phyloP scores from a whole-genome alignment of 1,140 invertebrate species.

The Saxidomus purpurata region DNA sequence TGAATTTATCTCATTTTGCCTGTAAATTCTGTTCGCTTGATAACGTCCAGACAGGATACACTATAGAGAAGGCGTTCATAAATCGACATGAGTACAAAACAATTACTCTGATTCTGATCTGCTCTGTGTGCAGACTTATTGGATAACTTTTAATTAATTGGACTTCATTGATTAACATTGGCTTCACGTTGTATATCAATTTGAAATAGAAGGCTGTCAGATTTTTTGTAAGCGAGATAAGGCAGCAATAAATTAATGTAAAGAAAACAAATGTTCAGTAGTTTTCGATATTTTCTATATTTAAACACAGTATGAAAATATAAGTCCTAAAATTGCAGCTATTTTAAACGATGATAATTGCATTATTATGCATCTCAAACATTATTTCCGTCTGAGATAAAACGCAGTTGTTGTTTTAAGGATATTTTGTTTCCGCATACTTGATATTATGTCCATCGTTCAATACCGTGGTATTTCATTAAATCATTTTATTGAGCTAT shows the following conservation, averaged over 20 bases:
- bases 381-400: no score
- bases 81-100: constrained; percentile 10
- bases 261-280: not conserved
- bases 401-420: no score
- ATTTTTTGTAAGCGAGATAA: not conserved
- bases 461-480: no score
- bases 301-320: no score
- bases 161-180: not conserved
- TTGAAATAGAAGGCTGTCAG: not conserved
- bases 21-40: not conserved
- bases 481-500: no score
- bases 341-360: no score
- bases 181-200: not conserved
- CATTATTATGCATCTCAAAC: no score
- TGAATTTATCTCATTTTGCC: no score
- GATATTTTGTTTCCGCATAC: no score
- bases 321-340: no score
- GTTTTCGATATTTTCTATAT: no score
- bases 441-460: no score
- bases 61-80: not conserved
- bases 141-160: constrained; percentile 37
- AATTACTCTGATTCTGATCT: not conserved
- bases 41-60: not conserved
- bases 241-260: not conserved
- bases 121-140: not conserved